Evolutionary conservation across 2,888 invertebrate genomes (phyloP).

Genomic region (Torymus texanus): DNA sequence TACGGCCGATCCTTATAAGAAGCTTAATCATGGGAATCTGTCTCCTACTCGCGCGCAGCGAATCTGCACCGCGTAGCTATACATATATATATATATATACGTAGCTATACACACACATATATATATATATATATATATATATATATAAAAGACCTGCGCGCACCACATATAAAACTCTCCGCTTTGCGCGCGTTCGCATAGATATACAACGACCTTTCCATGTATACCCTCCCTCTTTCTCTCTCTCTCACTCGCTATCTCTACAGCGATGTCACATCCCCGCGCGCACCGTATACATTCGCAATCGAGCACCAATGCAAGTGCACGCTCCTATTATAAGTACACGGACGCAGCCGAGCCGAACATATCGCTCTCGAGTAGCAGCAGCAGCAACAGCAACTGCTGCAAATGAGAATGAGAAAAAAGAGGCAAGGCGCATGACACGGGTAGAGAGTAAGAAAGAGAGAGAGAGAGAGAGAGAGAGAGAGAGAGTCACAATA

Average conservation of each 20-base stretch:
- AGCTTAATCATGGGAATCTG: constrained; percentile 46
- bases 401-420: constrained; percentile 2
- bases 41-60: not conserved
- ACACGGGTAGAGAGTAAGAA: too few relatives aligned
- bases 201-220: too few relatives aligned
- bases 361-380: not conserved
- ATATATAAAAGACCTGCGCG: not conserved
- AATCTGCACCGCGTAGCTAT: not conserved
- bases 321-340: not conserved
- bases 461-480: too few relatives aligned
- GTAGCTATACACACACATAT: too few relatives aligned
- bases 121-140: too few relatives aligned
- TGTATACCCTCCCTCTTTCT: too few relatives aligned
- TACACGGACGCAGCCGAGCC: not conserved
- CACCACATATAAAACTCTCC: not conserved
- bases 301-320: not conserved
- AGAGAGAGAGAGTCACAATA: constrained; percentile 4
- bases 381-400: not conserved
- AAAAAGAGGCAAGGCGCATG: constrained; percentile 8
- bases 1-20: constrained; percentile 14
- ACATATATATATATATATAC: too few relatives aligned
- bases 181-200: too few relatives aligned
- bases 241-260: not conserved
- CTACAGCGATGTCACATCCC: not conserved
- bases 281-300: not conserved